Base-by-base conservation (phyloP, 2,797 vertebrate genomes). In the Hyperoplus immaculatus region DNA sequence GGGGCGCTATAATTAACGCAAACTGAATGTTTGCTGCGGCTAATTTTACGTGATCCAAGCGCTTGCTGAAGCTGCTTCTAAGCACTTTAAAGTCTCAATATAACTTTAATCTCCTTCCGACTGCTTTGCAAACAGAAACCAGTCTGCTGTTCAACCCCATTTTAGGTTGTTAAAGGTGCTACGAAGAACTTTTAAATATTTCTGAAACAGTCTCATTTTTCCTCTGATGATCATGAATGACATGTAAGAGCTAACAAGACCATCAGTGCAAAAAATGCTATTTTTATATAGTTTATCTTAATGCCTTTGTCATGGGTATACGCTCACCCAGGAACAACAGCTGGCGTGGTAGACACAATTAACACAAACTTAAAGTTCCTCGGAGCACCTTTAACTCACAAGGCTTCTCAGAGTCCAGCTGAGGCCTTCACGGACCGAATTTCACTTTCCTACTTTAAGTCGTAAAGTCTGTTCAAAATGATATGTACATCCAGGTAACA, bases 341-440 rank as follows among this genome's bases (percentile, higher is more conserved):
- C 29, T 29, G 29, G 29, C 29, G 29, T 29, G 3, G 29, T 29
- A 29, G 2, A 29, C 2, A 29, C 29, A 29, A 29, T 29, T 29
- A 29, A 29, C 29, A 3, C 3, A 29, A 29, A 29, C 2, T 29
- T 29, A 29, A 29, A 29, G 29, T 29, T 29, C 29, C 29, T 29
- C 29, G 29, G 29, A 29, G 29, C 29, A 29, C 29, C 2, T 29
- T 29, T 29, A 29, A 29, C n/a, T 82, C 38, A 42, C 6, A 63
- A 80, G 84, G 90, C 65, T 58, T 14, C 86, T 92, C 89, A 92
- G 85, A 90, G 82, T 89, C 92, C 92, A 88, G 91, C 93, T 93
- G 92, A 92, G 86, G 57, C 72, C 81, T 69, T 66, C 50, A 41
- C 18, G 8, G 39, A 53, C 73, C 75, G 71, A 0, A 64, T 69